Conservation (phyloP, 2,888 invertebrate genomes). For the Gari tellinella region DNA sequence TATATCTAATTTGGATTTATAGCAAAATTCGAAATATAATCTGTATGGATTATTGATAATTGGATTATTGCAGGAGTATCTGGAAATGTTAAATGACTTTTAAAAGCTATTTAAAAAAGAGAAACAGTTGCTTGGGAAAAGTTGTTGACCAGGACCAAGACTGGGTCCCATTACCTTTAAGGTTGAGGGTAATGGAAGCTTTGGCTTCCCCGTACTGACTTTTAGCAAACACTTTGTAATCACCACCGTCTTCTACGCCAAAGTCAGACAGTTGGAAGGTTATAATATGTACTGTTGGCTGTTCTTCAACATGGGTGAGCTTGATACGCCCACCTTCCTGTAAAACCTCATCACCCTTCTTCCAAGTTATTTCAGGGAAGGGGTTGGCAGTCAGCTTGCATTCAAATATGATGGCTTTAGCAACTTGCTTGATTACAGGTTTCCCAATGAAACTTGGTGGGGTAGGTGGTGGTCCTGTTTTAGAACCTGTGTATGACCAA, state of each 20-base stretch:
- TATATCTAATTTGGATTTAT: no score
- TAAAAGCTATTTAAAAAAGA: no score
- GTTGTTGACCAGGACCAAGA: no score
- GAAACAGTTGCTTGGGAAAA: no score
- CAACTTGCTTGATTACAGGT: slow-evolving; percentile 98
- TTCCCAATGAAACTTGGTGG: slow-evolving; percentile 97
- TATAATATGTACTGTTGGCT: slow-evolving; percentile 89
- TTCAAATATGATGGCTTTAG: slow-evolving; percentile 89
- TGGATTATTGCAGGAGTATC: no score
- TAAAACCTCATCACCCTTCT: slow-evolving; percentile 93
- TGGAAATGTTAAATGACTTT: no score
- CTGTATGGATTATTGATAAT: no score
- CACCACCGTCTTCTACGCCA: slow-evolving; percentile 92
- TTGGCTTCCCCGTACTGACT: slow-evolving; percentile 97
- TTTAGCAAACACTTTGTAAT: slow-evolving; percentile 96
- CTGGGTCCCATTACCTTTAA: slow-evolving; percentile 76
- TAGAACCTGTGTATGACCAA: slow-evolving; percentile 9
- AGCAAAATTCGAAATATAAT: no score
- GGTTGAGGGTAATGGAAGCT: slow-evolving; percentile 94
- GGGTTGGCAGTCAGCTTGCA: slow-evolving; percentile 80
- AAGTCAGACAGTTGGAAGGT: slow-evolving; percentile 94
- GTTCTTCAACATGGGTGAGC: slow-evolving; percentile 85
- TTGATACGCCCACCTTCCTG: slow-evolving; percentile 92
- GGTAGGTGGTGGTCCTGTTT: slow-evolving; percentile 59
- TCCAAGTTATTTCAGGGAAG: slow-evolving; percentile 96